Evolutionary conservation across 2,797 vertebrate genomes (phyloP).

Genomic region (Melanotaenia pygmaea): DNA sequence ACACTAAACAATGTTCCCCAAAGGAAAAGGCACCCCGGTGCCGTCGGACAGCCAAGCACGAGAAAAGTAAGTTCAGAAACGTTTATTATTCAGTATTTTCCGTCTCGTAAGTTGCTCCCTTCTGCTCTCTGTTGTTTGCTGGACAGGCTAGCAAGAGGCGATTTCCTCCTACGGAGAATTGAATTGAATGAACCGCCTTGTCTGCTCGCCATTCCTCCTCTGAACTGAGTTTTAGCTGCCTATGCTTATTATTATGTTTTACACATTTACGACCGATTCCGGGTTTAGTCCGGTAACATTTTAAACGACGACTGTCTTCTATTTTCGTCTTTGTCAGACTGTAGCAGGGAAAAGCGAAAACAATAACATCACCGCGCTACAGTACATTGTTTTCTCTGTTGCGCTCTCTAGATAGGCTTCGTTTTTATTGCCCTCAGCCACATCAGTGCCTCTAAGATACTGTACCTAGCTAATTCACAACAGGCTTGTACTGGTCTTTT

Average conservation of each 20-base stretch:
- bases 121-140: slow-evolving; percentile 73
- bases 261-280: slow-evolving; percentile 1
- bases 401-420: slow-evolving; percentile 62
- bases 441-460: slow-evolving; percentile 65
- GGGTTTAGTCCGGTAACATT: slow-evolving; percentile 21
- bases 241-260: slow-evolving; percentile 23
- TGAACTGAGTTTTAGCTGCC: slow-evolving; percentile 38
- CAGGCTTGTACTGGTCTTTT: slow-evolving; percentile 15
- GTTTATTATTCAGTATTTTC: slow-evolving; percentile 57
- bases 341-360: slow-evolving; percentile 57
- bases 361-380: slow-evolving; percentile 74
- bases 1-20: slow-evolving; percentile 93
- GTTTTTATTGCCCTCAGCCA: slow-evolving; percentile 64
- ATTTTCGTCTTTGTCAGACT: slow-evolving; percentile 36
- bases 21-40: slow-evolving; percentile 97
- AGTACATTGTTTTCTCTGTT: slow-evolving; percentile 76
- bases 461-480: slow-evolving; percentile 46
- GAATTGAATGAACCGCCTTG: slow-evolving; percentile 86
- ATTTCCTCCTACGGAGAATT: slow-evolving; percentile 77
- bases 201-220: slow-evolving; percentile 80
- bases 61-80: slow-evolving; percentile 91
- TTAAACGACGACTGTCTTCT: slow-evolving; percentile 2
- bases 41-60: slow-evolving; percentile 96
- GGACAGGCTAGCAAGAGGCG: slow-evolving; percentile 73
- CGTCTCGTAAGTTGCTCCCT: slow-evolving; percentile 58